Evolutionary conservation across 2,888 invertebrate species (phyloP).

Genomic region (Theodoxus fluviatilis): DNA sequence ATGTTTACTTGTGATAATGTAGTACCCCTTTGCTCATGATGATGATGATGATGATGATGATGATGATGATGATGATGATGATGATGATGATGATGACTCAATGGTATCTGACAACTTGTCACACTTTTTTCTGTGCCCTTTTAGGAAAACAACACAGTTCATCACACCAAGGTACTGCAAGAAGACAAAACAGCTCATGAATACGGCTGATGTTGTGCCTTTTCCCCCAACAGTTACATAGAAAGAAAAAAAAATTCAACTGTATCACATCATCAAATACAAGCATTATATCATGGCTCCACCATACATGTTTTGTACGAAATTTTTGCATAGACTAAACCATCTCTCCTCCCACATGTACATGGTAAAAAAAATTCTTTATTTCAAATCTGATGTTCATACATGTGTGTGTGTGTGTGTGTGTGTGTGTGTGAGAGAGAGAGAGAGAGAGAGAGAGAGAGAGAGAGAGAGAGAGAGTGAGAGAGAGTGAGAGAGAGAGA

Average conservation of each 20-base stretch:
- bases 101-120: background rate
- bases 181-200: too few species aligned
- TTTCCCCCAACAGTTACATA: too few species aligned
- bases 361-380: background rate
- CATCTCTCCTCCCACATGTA: background rate
- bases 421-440: background rate
- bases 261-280: too few species aligned
- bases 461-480: background rate
- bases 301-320: too few species aligned
- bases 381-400: background rate
- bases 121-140: too few species aligned
- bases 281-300: too few species aligned
- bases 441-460: conserved; percentile 1
- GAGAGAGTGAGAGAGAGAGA: background rate
- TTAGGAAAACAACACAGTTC: too few species aligned
- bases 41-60: conserved; percentile 19
- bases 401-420: background rate
- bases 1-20: too few species aligned
- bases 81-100: background rate
- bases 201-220: too few species aligned
- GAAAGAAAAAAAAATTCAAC: too few species aligned
- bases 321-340: background rate
- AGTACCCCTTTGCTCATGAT: too few species aligned
- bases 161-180: too few species aligned
- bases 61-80: conserved; percentile 7